Conservation (phyloP, 2,113 vertebrate species). For the Tupaia tana region DNA sequence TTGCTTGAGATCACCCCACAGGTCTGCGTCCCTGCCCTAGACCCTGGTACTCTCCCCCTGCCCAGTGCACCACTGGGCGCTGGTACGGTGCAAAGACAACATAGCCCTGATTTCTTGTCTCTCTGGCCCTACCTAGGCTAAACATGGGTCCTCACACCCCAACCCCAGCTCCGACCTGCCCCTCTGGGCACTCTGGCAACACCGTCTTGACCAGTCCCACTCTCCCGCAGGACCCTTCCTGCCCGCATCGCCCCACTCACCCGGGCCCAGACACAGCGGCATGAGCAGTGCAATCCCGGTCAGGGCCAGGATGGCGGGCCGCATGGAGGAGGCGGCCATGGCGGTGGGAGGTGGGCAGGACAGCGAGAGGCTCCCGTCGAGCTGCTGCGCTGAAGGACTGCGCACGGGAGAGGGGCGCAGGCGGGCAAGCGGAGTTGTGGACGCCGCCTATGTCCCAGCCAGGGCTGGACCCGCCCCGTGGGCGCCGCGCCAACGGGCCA, state of each 20-base stretch:
- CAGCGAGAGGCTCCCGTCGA: fast-evolving
- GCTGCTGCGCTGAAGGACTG: not conserved
- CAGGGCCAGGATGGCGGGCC: slow-evolving; percentile 22
- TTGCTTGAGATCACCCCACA: not conserved
- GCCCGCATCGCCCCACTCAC: slow-evolving; percentile 72
- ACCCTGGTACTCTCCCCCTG: not conserved
- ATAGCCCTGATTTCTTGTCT: too few species aligned
- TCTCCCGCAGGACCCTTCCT: fast-evolving
- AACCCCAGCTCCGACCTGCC: not conserved
- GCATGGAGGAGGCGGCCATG: slow-evolving; percentile 24
- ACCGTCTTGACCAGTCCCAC: not conserved
- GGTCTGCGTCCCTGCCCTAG: not conserved
- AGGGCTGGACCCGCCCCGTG: slow-evolving; percentile 29
- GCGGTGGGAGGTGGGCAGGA: not conserved
- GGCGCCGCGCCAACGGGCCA: slow-evolving; percentile 9
- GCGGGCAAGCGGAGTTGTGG: not conserved
- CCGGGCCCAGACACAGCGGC: slow-evolving; percentile 83
- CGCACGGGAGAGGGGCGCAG: not conserved
- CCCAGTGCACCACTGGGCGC: not conserved
- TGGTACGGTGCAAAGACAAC: not conserved
- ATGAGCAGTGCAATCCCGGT: slow-evolving; percentile 63
- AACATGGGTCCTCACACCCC: not conserved
- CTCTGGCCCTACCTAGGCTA: not conserved
- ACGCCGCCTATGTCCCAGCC: not conserved
- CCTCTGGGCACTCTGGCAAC: not conserved